Evolutionary conservation across 2,888 invertebrate species (phyloP), one percentile per base, ranked within the genome.

Genomic region (Byasa hedistus): DNA sequence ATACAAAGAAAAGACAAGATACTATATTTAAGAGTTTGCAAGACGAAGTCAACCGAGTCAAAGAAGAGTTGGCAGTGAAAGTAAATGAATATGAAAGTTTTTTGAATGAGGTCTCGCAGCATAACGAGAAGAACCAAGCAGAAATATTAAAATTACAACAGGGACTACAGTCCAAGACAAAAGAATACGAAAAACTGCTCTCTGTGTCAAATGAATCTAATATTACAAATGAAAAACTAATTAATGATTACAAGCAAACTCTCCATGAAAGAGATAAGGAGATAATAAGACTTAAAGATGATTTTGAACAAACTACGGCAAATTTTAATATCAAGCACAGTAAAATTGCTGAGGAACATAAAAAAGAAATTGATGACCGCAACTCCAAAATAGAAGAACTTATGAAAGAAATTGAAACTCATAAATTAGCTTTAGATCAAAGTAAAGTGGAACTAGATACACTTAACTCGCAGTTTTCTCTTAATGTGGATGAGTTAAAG

Each of bases 211-310:
- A 82, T 70, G 80, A 84, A 51, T 84, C 83, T 17, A 79, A 79
- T 19, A 83, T 73, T 64, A 87, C 91, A 21, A 87, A 87, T 32
- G 87, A 91, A 71, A 86, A 87, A 76, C 76, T 93, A 21, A 80
- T 89, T 19, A 83, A 79, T 70, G 92, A 93, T 75, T 91, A 86
- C 72, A 89, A 92, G 70, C 87, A 91, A 76, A 87, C 87, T 5
- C 81, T 93, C 56, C 90, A 91, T 69, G 93, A 93, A 74, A 91
- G 92, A 74, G 93, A 93, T 73, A 91, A 91, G 76, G 92, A 93
- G 78, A 88, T 92, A 36, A 88, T 92, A 60, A 92, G 90, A 78
- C 78, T 93, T 7, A 87, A 89, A 75, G 85, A 86, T 66, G 92
- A 94, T 73, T 86, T 92, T 64, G 89, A 89, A 70, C 82, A 89